A percentile compares a stretch with the other conserved stretches of the same genome.
phyloP scores from a whole-genome alignment of 2,888 invertebrate species.

The Ptychoptera contaminata region DNA sequence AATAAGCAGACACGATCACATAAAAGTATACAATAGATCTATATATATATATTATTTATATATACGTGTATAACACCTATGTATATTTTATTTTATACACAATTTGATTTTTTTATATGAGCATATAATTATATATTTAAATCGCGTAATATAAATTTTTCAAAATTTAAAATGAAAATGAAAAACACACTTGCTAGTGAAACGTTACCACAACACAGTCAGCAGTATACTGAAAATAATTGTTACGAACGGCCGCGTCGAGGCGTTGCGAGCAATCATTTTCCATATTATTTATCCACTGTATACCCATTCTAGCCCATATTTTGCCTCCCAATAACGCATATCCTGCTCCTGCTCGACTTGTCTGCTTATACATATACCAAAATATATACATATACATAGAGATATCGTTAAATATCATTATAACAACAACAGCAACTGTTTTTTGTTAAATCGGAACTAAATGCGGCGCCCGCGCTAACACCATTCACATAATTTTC shows the following conservation, averaged over 20 bases:
- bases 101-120: background rate
- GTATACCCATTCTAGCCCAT: too few species aligned
- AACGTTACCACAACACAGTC: too few species aligned
- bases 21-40: too few species aligned
- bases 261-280: constrained; percentile 8
- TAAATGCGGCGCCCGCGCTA: too few species aligned
- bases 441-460: too few species aligned
- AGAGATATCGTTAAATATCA: background rate
- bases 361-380: background rate
- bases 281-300: background rate
- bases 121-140: background rate
- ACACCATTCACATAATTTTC: too few species aligned
- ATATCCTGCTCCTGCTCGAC: too few species aligned
- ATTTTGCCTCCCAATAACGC: too few species aligned
- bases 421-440: background rate
- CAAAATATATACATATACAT: background rate
- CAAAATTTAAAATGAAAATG: background rate
- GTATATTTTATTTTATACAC: background rate
- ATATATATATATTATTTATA: too few species aligned
- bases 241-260: constrained; percentile 11
- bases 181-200: background rate
- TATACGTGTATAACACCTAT: too few species aligned
- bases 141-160: background rate
- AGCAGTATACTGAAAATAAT: too few species aligned
- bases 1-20: too few species aligned